phyloP scores from a whole-genome alignment of 1,140 invertebrate genomes.

The Daktulosphaira vitifoliae region DNA sequence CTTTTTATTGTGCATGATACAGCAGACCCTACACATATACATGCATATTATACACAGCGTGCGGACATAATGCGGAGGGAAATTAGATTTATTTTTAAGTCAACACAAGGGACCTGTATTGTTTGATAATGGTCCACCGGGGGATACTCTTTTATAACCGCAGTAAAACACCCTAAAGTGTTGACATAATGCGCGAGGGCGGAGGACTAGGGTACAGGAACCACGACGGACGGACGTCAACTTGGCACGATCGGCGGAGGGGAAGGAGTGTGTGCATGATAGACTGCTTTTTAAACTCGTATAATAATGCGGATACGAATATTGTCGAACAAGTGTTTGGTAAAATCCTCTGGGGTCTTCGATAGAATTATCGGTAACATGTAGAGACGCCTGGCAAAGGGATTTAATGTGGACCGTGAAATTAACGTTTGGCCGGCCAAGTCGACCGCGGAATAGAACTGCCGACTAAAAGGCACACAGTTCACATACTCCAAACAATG shows the following conservation, averaged over 20 bases:
- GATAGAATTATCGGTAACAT: not conserved
- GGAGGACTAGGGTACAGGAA: not conserved
- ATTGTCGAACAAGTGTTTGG: conserved; percentile 31
- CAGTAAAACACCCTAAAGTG: conserved; percentile 32
- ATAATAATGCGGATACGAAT: conserved; percentile 14
- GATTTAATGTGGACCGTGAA: conserved; percentile 15
- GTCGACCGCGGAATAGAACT: too few relatives aligned
- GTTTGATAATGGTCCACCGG: conserved; percentile 30
- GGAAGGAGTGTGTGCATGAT: not conserved
- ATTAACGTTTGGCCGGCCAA: conserved; percentile 10
- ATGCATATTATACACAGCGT: not conserved
- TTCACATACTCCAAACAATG: too few relatives aligned
- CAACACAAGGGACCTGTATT: conserved; percentile 32
- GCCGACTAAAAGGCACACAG: too few relatives aligned
- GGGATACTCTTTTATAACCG: conserved; percentile 32
- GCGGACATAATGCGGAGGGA: not conserved
- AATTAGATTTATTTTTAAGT: conserved; percentile 34
- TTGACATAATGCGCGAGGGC: conserved; percentile 22
- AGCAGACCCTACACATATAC: not conserved
- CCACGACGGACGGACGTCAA: too few relatives aligned
- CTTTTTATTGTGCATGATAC: not conserved
- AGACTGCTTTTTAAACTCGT: conserved; percentile 27
- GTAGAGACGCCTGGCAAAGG: not conserved
- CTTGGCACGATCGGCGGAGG: not conserved
- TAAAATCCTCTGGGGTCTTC: not conserved